A percentile compares a stretch with the other conserved stretches of the same genome.
These are phyloP conservation scores for Bemisia tabaci DNA, from an alignment of 1,140 invertebrate species.

Conservation along the genomic window DNA sequence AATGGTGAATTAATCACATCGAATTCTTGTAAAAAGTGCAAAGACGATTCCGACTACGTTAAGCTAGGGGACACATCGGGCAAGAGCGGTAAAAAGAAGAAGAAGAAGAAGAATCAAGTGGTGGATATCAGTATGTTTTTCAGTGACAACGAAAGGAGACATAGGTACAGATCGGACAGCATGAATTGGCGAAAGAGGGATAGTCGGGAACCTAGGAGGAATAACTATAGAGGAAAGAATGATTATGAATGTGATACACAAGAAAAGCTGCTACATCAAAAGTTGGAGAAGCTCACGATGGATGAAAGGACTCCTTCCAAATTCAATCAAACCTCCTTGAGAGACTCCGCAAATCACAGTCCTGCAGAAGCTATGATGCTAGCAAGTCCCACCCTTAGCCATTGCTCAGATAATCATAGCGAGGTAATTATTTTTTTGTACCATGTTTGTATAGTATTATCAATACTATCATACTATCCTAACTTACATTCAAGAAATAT, in stretches of 20 bases:
- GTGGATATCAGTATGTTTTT: not conserved
- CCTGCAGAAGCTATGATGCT: conserved; percentile 43
- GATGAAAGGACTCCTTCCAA: not conserved
- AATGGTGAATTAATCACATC: not conserved
- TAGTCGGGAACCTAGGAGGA: no score
- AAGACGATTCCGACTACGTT: not conserved
- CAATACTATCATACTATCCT: no score
- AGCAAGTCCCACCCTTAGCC: conserved; percentile 44
- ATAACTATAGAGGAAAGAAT: not conserved
- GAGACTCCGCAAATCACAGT: conserved; percentile 53
- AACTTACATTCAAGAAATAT: no score
- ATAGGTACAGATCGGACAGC: not conserved
- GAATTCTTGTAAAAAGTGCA: not conserved
- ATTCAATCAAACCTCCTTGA: conserved; percentile 27
- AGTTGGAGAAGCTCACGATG: not conserved
- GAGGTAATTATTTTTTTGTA: conserved; percentile 40
- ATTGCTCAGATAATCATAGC: conserved; percentile 49
- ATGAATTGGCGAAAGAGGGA: not conserved
- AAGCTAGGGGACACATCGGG: not conserved
- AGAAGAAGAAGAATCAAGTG: not conserved
- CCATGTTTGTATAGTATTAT: no score
- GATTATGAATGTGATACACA: not conserved
- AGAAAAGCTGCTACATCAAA: conserved; percentile 8
- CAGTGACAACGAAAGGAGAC: not conserved
- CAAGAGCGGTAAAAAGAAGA: not conserved